These are phyloP conservation scores for Paradoxurus hermaphroditus DNA, from an alignment of 2,113 vertebrate genomes.

Conservation along the genomic window DNA sequence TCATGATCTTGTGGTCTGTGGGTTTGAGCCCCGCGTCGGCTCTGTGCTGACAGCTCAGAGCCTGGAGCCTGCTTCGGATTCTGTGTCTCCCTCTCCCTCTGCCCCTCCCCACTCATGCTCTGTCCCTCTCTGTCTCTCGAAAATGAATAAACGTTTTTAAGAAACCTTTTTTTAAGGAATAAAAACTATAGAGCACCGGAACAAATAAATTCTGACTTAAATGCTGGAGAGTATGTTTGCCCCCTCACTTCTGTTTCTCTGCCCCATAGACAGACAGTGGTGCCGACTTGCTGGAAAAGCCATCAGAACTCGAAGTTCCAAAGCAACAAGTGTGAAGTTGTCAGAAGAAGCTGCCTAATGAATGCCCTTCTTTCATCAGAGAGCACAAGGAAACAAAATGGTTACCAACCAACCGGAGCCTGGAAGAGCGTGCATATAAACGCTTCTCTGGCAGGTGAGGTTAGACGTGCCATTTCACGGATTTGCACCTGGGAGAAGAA, in stretches of 20 bases:
- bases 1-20: too few species aligned
- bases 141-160: too few species aligned
- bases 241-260: not conserved
- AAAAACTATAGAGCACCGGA: not conserved
- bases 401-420: not conserved
- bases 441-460: not conserved
- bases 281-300: not conserved
- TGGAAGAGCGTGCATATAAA: not conserved
- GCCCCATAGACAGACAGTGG: not conserved
- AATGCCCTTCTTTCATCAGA: not conserved
- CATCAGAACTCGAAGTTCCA: not conserved
- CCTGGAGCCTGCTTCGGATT: not conserved
- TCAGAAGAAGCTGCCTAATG: not conserved
- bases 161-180: too few species aligned
- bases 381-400: not conserved
- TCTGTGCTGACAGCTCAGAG: too few species aligned
- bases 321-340: not conserved
- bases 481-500: not conserved
- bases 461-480: not conserved
- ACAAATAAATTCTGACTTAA: not conserved
- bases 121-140: too few species aligned
- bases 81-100: not conserved
- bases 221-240: not conserved
- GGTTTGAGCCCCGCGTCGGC: too few species aligned
- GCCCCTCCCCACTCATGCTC: too few species aligned